These are phyloP conservation scores for Illadopsis cleaveri DNA, from an alignment of 2,113 vertebrate species.

Conservation along the genomic window DNA sequence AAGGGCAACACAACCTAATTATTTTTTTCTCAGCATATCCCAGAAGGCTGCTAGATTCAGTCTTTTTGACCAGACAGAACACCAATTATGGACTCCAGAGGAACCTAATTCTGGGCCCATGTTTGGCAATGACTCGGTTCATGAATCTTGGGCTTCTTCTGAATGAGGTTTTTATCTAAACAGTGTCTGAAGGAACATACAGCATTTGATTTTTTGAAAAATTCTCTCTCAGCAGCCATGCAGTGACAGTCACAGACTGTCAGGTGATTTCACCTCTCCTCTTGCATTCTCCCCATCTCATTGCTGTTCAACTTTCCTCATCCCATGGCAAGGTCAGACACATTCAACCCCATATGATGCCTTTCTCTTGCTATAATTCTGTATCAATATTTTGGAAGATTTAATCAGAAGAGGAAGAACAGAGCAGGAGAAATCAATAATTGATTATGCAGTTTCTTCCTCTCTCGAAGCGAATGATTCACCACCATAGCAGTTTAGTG, in stretches of 20 bases:
- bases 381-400: slow-evolving; percentile 38
- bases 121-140: background rate
- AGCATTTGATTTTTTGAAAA: background rate
- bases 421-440: slow-evolving; percentile 41
- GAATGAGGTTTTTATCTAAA: background rate
- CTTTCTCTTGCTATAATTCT: background rate
- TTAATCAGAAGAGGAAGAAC: slow-evolving; percentile 38
- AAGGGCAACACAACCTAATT: too few relatives aligned
- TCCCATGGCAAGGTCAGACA: background rate
- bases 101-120: background rate
- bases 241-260: background rate
- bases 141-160: background rate
- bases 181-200: background rate
- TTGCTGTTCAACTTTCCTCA: background rate
- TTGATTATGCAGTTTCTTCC: slow-evolving; percentile 41
- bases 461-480: background rate
- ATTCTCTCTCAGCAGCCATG: background rate
- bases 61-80: background rate
- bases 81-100: background rate
- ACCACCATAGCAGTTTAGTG: background rate
- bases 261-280: background rate
- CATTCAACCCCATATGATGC: background rate
- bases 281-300: background rate
- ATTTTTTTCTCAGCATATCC: background rate
- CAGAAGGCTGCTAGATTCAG: background rate